Conservation (phyloP, 2,888 invertebrate species). For the Marasmarcha lunaedactyla region DNA sequence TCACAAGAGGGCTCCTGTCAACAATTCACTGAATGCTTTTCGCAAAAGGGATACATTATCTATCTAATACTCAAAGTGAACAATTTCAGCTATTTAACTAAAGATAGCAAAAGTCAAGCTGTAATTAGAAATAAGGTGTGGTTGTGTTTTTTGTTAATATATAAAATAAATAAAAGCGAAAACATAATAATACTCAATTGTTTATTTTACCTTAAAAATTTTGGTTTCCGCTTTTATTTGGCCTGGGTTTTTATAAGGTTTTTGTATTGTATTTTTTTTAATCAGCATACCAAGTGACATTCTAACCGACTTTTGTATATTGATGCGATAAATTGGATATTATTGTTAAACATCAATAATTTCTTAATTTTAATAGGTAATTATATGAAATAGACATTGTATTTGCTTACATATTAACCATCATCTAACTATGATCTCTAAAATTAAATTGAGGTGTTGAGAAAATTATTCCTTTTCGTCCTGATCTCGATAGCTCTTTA, state of each 20-base stretch:
- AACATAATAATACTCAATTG: background rate
- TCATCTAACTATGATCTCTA: no score
- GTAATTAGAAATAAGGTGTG: conserved; percentile 58
- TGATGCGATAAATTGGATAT: background rate
- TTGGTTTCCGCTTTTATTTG: conserved; percentile 20
- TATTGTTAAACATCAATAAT: background rate
- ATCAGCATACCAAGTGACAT: background rate
- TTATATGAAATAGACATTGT: no score
- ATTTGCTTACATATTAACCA: no score
- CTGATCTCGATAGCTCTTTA: conserved; percentile 31
- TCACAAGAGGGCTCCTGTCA: no score
- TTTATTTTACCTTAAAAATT: conserved; percentile 1
- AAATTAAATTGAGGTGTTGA: no score
- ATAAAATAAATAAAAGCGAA: conserved; percentile 16
- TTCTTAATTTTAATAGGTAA: no score
- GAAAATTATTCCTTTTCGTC: no score
- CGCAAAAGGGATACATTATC: no score
- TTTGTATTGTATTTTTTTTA: background rate
- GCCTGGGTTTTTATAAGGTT: conserved; percentile 3
- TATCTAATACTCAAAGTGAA: no score
- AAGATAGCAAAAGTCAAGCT: no score
- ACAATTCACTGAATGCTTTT: no score
- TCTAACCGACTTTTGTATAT: background rate
- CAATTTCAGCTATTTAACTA: no score
- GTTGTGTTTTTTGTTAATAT: conserved; percentile 35